These are phyloP conservation scores for Diabrotica balteata DNA, from an alignment of 2,888 invertebrate genomes.

Conservation along the genomic window DNA sequence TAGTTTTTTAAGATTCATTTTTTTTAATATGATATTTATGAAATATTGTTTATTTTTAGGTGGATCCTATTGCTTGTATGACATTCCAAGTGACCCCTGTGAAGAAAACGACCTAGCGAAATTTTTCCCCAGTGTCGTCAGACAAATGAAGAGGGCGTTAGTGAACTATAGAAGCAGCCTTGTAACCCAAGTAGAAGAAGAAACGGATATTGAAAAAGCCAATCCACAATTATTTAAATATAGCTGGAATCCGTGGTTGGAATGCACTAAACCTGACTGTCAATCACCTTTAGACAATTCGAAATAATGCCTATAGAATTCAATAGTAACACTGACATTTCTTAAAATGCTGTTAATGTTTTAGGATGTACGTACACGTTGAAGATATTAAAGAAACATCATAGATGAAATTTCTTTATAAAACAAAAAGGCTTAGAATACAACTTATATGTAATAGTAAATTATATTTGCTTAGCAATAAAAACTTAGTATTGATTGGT, in stretches of 20 bases:
- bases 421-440: no score
- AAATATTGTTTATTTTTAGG: constrained; percentile 52
- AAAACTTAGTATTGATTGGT: no score
- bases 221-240: constrained; percentile 76
- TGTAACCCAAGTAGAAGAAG: constrained; percentile 64
- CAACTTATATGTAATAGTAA: no score
- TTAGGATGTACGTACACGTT: no score
- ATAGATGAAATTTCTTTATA: no score
- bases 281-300: constrained; percentile 9
- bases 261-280: constrained; percentile 50
- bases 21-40: background rate
- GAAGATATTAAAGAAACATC: no score
- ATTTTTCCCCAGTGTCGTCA: constrained; percentile 64
- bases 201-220: constrained; percentile 66
- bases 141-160: constrained; percentile 62
- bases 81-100: constrained; percentile 80
- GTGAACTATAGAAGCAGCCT: constrained; percentile 63
- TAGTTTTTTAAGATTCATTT: no score
- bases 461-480: no score
- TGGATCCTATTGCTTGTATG: constrained; percentile 73
- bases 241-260: constrained; percentile 75
- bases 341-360: no score
- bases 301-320: no score
- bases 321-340: no score
- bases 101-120: constrained; percentile 75